phyloP scores from a whole-genome alignment of 1,140 invertebrate genomes.

The Melitaea cinxia region DNA sequence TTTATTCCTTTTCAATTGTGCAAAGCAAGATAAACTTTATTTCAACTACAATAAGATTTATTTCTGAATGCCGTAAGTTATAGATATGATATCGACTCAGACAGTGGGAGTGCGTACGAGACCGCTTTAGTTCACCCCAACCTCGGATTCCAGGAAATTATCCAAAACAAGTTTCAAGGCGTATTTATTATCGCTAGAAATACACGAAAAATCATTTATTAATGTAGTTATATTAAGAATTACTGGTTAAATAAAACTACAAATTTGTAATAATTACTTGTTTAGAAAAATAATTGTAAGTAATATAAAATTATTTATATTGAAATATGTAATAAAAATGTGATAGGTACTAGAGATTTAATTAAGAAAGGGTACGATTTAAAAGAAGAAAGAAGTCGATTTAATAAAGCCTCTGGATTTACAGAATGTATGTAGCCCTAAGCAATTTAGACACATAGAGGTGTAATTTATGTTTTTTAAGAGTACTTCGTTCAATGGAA shows the following conservation, averaged over 20 bases:
- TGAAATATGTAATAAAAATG: too few species aligned
- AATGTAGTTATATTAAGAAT: neutral
- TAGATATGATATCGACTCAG: conserved; percentile 43
- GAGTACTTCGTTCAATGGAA: too few species aligned
- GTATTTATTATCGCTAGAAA: neutral
- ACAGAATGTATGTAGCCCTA: neutral
- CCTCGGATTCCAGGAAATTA: conserved; percentile 52
- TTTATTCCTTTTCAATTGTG: neutral
- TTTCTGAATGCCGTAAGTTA: conserved; percentile 28
- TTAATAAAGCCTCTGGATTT: neutral
- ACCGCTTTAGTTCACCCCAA: conserved; percentile 51
- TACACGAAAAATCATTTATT: conserved; percentile 7
- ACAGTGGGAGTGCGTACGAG: conserved; percentile 47
- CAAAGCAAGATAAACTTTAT: conserved; percentile 32
- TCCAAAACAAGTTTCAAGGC: conserved; percentile 32
- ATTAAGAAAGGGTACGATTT: neutral
- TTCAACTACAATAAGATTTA: conserved; percentile 10
- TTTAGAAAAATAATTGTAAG: too few species aligned
- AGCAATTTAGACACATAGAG: neutral
- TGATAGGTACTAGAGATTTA: too few species aligned
- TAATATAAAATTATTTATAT: too few species aligned
- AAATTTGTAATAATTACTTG: neutral
- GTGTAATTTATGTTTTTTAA: too few species aligned
- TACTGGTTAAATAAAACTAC: neutral
- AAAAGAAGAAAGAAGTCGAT: neutral